Evolutionary conservation across 2,797 vertebrate species (phyloP).

Genomic region (Betta splendens): DNA sequence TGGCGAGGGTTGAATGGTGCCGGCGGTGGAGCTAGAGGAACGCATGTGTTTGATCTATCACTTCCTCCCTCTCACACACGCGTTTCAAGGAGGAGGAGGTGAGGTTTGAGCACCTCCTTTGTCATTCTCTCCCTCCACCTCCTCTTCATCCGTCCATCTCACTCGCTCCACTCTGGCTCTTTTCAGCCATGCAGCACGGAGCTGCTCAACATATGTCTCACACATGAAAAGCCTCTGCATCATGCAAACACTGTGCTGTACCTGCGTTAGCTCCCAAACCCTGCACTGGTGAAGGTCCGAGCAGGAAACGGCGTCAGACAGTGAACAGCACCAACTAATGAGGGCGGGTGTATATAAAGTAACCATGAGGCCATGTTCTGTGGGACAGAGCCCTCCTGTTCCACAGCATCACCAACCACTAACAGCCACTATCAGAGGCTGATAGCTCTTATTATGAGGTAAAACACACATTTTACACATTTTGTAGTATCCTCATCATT

Average conservation of each 20-base stretch:
- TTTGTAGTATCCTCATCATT: neutral
- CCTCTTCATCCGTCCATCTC: constrained; percentile 42
- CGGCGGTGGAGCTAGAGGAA: constrained; percentile 20
- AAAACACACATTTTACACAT: neutral
- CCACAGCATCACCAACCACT: too few relatives aligned
- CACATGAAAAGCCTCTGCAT: constrained; percentile 68
- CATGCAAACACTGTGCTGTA: constrained; percentile 68
- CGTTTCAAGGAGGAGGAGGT: constrained; percentile 16
- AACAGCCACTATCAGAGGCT: neutral
- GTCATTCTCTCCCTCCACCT: neutral
- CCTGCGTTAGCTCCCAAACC: constrained; percentile 42
- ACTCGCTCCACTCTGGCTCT: constrained; percentile 47
- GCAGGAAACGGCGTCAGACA: constrained; percentile 7
- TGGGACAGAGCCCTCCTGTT: too few relatives aligned
- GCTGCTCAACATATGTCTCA: constrained; percentile 74
- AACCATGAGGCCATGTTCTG: too few relatives aligned
- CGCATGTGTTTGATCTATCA: constrained; percentile 40
- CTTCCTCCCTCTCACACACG: constrained; percentile 5
- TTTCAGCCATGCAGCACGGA: constrained; percentile 35
- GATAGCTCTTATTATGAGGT: neutral
- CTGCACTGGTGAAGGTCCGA: constrained; percentile 14
- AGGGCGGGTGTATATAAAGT: neutral
- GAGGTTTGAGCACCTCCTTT: constrained; percentile 21
- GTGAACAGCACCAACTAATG: constrained; percentile 4
- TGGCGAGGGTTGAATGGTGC: constrained; percentile 35